Base-by-base conservation (phyloP, 2,797 vertebrate species). In the Hydrocynus forskahlii region DNA sequence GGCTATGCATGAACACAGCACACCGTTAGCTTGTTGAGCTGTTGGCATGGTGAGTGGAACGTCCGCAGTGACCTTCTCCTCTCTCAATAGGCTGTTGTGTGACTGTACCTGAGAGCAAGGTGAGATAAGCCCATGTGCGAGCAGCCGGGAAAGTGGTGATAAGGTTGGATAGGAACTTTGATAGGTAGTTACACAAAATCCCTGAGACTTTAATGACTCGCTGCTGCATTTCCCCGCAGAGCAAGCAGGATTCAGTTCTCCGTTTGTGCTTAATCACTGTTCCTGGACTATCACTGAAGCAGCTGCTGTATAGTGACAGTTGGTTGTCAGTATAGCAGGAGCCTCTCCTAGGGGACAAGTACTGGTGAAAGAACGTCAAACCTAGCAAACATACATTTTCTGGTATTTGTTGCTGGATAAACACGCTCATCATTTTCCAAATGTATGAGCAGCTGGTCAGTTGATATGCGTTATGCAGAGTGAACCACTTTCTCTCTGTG, bases 11-110 rank as follows among this genome's bases (percentile, higher is more conserved):
- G 75, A 83, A 83, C 78, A 85, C 72, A 75, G 52, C 79, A 63
- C 77, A 75, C 38, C 72, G 13, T 81, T 80, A 43, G 72, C 54
- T 48, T 75, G 80, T 82, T 62, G 71, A 23, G 75, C 66, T 52
- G 19, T 76, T 60, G 78, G 78, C 81, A 73, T 57, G 38, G 38
- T 73, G 29, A 79, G 70, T 14, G 25, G 68, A 45, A 35, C n/a
- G 55, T 79, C 74, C 85, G 64, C 25, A 40, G 29, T 85, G 81
- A 87, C 79, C 54, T 83, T 83, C 81, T 83, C 63, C 40, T 73
- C 74, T 76, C 71, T 82, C 73, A 78, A 85, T 57, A 73, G 50
- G 43, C 73, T 48, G 59, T 79, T 70, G 63, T 76, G 75, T 66
- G 68, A 25, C 77, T 79, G 55, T 66, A 79, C 83, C 83, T 83